Conservation (phyloP, 2,888 invertebrate species). For the Eupithecia subfuscata region DNA sequence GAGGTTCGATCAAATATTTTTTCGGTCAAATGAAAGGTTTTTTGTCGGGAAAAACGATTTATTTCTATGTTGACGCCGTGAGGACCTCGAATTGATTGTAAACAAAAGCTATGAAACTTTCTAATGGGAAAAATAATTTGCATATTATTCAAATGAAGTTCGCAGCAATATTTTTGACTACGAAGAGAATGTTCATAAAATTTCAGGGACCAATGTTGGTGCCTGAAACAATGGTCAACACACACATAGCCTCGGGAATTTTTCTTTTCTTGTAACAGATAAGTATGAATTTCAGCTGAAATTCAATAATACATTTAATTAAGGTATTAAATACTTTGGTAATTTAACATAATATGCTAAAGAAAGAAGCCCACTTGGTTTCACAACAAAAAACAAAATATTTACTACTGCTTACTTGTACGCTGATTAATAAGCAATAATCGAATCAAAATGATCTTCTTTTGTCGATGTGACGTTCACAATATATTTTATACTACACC, state of each 20-base stretch:
- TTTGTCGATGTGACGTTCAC: too few species aligned
- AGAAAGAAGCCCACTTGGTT: background rate
- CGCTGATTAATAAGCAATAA: too few species aligned
- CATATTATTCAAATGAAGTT: background rate
- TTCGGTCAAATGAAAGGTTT: slow-evolving; percentile 49
- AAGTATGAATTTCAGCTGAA: background rate
- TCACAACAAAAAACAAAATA: too few species aligned
- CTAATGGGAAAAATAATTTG: background rate
- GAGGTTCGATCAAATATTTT: slow-evolving; percentile 60
- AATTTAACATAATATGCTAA: too few species aligned
- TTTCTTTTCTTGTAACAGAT: background rate
- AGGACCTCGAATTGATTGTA: slow-evolving; percentile 13
- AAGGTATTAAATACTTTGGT: too few species aligned
- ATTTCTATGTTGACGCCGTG: slow-evolving; percentile 38
- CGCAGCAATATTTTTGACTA: background rate
- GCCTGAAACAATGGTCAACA: background rate
- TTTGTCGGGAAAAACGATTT: slow-evolving; percentile 41
- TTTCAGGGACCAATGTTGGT: background rate
- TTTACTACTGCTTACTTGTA: too few species aligned
- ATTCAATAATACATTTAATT: background rate
- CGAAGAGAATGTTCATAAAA: background rate
- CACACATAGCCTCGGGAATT: background rate
- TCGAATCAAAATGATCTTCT: too few species aligned
- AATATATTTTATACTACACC: too few species aligned
- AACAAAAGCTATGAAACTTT: slow-evolving; percentile 33